A percentile compares a stretch with the other conserved stretches of the same genome.
These are phyloP conservation scores for Pycnonotus jocosus DNA, from an alignment of 2,113 vertebrate species.

Conservation along the genomic window DNA sequence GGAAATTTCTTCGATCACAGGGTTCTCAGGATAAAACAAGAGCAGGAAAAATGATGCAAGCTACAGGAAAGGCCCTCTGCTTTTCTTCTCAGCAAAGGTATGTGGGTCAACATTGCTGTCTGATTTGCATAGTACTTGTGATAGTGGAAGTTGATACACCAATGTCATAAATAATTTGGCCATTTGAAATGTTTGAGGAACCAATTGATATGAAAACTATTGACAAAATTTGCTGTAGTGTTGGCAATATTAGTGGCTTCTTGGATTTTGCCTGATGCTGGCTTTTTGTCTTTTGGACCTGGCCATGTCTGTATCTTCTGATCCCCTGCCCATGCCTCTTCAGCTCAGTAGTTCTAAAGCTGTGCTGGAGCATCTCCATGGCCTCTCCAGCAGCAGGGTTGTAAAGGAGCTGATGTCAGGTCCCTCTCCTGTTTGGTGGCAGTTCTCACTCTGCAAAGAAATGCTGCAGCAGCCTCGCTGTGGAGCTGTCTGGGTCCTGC, in stretches of 20 bases:
- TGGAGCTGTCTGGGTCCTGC: not conserved
- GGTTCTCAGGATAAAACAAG: slow-evolving; percentile 93
- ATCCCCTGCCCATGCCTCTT: not conserved
- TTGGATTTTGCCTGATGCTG: not conserved
- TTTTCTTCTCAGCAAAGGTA: slow-evolving; percentile 98
- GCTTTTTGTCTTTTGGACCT: not conserved
- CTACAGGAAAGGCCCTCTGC: slow-evolving; percentile 94
- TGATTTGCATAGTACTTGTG: not conserved
- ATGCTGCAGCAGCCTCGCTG: not conserved
- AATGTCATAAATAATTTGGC: not conserved
- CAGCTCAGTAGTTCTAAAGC: not conserved
- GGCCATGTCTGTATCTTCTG: not conserved
- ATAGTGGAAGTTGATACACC: not conserved
- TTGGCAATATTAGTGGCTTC: not conserved
- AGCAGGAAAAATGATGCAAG: slow-evolving; percentile 99
- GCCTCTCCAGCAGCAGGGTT: not conserved
- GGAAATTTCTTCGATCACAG: slow-evolving; percentile 92
- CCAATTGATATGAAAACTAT: not conserved
- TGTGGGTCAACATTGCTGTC: not conserved
- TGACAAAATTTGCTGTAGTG: not conserved
- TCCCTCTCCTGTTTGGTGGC: not conserved
- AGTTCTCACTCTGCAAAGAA: not conserved
- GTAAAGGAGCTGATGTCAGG: not conserved
- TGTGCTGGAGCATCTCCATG: not conserved
- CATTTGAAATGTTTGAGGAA: not conserved